Conservation (phyloP, 2,888 invertebrate genomes). For the Melipona beecheii region DNA sequence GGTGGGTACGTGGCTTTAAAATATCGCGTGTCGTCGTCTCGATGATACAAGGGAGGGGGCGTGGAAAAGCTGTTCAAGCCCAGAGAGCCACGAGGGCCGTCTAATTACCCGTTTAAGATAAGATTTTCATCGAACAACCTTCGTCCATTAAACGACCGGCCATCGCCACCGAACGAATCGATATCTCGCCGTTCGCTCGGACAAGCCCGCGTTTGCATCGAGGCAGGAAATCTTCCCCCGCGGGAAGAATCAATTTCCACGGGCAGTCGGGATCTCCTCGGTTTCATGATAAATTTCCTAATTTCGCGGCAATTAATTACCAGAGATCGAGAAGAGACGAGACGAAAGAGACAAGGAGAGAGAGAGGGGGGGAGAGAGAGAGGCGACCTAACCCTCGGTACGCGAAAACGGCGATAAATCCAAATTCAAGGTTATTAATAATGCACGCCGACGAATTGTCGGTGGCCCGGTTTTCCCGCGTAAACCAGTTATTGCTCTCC, state of each 20-base stretch:
- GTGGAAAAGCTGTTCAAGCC: constrained; percentile 67
- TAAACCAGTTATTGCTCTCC: constrained; percentile 63
- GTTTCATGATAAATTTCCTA: constrained; percentile 6
- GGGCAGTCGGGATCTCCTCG: background rate
- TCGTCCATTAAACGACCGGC: constrained; percentile 49
- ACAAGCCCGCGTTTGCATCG: background rate
- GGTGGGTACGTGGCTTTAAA: background rate
- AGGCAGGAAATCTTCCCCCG: background rate
- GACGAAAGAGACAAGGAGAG: background rate
- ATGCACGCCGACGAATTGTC: constrained; percentile 64
- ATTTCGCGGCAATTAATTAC: constrained; percentile 33
- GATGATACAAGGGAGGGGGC: constrained; percentile 68
- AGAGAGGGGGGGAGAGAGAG: constrained; percentile 9
- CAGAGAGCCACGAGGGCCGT: constrained; percentile 47
- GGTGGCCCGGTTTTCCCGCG: constrained; percentile 53
- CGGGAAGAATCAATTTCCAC: background rate
- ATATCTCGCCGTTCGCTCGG: background rate
- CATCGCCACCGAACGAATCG: background rate
- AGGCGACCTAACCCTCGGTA: constrained; percentile 28
- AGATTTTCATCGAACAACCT: constrained; percentile 71
- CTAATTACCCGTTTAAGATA: constrained; percentile 75
- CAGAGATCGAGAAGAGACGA: background rate
- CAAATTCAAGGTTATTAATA: constrained; percentile 64
- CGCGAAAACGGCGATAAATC: constrained; percentile 57
- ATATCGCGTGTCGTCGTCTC: constrained; percentile 68